A percentile compares a stretch with the other conserved stretches of the same genome.
These are phyloP conservation scores for Teleogryllus oceanicus DNA, from an alignment of 2,888 invertebrate species.

Conservation along the genomic window DNA sequence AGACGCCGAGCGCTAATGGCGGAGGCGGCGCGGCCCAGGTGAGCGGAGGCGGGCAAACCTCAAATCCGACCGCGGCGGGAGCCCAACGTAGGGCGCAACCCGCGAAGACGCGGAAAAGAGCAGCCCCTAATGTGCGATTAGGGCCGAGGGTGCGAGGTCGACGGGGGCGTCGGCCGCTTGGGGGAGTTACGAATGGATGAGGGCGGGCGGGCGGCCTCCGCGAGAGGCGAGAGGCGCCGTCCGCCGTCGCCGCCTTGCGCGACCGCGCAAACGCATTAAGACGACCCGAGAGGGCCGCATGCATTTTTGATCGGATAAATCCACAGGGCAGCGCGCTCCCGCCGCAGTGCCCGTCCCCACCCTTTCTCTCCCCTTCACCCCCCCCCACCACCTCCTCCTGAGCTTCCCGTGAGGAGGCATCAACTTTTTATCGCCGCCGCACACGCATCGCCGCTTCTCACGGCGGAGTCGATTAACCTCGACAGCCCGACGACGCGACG, in stretches of 20 bases:
- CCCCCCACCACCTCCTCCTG: not conserved
- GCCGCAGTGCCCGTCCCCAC: not conserved
- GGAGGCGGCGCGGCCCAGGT: not conserved
- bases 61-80: not conserved
- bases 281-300: slow-evolving; percentile 6
- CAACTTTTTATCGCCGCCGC: not conserved
- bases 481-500: not conserved
- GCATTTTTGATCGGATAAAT: not conserved
- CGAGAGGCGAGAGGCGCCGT: too few relatives aligned
- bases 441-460: not conserved
- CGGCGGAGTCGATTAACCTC: not conserved
- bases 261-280: not conserved
- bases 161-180: not conserved
- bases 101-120: not conserved
- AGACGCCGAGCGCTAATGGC: not conserved
- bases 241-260: too few relatives aligned
- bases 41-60: not conserved
- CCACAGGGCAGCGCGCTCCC: not conserved
- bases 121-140: not conserved
- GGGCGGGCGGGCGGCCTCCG: not conserved
- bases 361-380: accelerated
- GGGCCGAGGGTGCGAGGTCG: not conserved
- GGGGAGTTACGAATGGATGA: not conserved
- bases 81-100: not conserved
- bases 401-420: not conserved